Conservation (phyloP, 2,113 vertebrate genomes). For the Colistium nudipinnis region DNA sequence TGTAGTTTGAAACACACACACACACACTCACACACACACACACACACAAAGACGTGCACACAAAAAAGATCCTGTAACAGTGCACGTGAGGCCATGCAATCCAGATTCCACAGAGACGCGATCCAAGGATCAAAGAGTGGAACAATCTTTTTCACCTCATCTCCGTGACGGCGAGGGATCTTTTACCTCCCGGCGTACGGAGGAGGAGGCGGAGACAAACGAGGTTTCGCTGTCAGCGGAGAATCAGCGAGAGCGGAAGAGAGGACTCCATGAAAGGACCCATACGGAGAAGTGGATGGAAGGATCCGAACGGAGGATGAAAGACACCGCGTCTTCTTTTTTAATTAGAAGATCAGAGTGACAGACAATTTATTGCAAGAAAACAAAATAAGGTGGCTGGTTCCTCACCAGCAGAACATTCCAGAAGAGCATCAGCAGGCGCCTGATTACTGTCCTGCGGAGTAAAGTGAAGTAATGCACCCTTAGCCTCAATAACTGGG, state of each 20-base stretch:
- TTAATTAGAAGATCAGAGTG: neutral
- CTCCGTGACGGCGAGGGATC: conserved; percentile 30
- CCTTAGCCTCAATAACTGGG: conserved; percentile 68
- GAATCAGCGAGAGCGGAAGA: conserved; percentile 44
- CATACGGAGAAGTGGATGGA: conserved; percentile 4
- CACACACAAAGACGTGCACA: neutral
- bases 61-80: no score
- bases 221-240: conserved; percentile 18
- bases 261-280: neutral
- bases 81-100: neutral
- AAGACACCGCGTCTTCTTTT: neutral
- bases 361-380: no score
- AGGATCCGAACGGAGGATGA: conserved; percentile 7
- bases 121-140: conserved; percentile 51
- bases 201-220: conserved; percentile 40
- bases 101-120: conserved; percentile 17
- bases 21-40: conserved; percentile 30
- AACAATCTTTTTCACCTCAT: conserved; percentile 26
- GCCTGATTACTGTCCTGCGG: conserved; percentile 48
- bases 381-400: neutral
- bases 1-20: conserved; percentile 43
- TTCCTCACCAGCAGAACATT: conserved; percentile 5
- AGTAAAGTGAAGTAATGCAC: conserved; percentile 52
- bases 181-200: conserved; percentile 14
- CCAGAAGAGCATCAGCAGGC: conserved; percentile 23